Evolutionary conservation across 2,113 vertebrate species (phyloP), one percentile per base, ranked within the genome.

Genomic region (Alosa alosa): DNA sequence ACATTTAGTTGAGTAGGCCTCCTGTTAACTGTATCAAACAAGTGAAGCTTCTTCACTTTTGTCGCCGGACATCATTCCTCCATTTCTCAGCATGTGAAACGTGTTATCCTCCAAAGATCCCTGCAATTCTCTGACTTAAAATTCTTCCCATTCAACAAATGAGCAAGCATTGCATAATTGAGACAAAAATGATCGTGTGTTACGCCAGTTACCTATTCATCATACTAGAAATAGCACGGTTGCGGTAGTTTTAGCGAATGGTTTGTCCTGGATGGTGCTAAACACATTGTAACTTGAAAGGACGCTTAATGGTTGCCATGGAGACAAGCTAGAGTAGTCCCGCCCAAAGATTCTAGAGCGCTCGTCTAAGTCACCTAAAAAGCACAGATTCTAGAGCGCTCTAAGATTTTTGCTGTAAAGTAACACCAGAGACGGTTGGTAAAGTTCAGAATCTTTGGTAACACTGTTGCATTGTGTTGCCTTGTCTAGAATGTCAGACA

Each of bases 271-370:
- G 49, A 13, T 22, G 25, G 49, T 15, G 45, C 22, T 18, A 82
- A 22, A 55, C 52, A 22, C 31, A 18, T 45, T 85, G 47, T 84
- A 78, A 55, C 22, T 82, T 75, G 57, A 39, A 72, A 83, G 83
- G 84, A 89, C 90, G 90, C 91, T 85, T 17, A 6, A 25, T n/a
- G 57, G 91, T 87, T 92, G 83, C 84, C 85, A 90, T 89, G 84
- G 90, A 89, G 78, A 89, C 84, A 25, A 45, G 36, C 85, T 20
- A 49, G 7, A 15, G 72, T 31, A 52, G 13, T 18, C 20, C 55
- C 20, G 5, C 18, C 41, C 4, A 41, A 41, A 41, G 41, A 41
- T 41, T 41, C 41, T 41, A 18, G n/a, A n/a, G n/a, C n/a, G n/a
- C n/a, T n/a, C n/a, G n/a, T n/a, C n/a, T n/a, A n/a, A n/a, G n/a